phyloP scores from a whole-genome alignment of 2,113 vertebrate species.

The Varanus komodoensis region DNA sequence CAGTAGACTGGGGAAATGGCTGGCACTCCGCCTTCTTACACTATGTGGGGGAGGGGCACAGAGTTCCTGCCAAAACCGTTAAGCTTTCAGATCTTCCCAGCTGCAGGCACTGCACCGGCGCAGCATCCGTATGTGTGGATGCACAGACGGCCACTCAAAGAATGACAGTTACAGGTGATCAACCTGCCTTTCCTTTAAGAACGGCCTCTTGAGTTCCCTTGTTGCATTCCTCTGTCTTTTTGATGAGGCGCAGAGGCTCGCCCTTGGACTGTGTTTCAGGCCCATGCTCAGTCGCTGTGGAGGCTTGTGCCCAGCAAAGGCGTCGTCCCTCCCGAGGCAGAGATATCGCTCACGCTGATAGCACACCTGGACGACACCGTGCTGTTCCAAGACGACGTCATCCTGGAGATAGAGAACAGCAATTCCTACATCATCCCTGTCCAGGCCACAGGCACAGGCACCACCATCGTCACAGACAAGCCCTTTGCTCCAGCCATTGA shows the following conservation, averaged over 20 bases:
- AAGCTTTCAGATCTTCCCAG: too few relatives aligned
- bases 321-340: conserved; percentile 70
- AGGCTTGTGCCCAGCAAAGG: conserved; percentile 82
- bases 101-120: too few relatives aligned
- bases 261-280: conserved; percentile 70
- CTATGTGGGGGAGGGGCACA: too few relatives aligned
- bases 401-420: conserved; percentile 78
- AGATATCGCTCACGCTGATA: conserved; percentile 77
- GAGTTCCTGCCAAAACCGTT: too few relatives aligned
- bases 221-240: not conserved
- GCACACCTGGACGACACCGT: conserved; percentile 83
- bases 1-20: too few relatives aligned
- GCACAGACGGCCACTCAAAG: too few relatives aligned
- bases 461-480: conserved; percentile 84
- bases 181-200: not conserved
- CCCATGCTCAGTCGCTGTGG: conserved; percentile 74
- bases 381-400: conserved; percentile 78
- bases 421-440: conserved; percentile 72
- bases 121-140: too few relatives aligned
- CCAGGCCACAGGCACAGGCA: conserved; percentile 82
- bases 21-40: too few relatives aligned
- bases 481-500: conserved; percentile 82
- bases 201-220: too few relatives aligned
- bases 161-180: too few relatives aligned
- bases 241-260: not conserved